Evolutionary conservation across 2,113 vertebrate species (phyloP).

Genomic region (Tetraodon nigroviridis): DNA sequence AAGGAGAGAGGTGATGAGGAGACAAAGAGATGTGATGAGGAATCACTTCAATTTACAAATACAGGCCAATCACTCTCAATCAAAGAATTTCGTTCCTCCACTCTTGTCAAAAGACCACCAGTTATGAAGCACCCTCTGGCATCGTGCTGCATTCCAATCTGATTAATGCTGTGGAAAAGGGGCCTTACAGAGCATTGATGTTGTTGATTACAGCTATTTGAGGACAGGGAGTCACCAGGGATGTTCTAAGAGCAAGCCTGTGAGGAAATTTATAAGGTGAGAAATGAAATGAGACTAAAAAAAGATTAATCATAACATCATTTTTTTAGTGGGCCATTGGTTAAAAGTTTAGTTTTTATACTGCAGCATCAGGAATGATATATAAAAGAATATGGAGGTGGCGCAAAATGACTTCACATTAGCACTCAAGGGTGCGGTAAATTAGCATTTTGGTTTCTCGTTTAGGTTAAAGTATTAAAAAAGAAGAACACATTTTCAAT

Average conservation of each 20-base stretch:
- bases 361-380: conserved; percentile 21
- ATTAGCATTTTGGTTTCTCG: conserved; percentile 35
- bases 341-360: neutral
- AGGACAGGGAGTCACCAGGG: conserved; percentile 39
- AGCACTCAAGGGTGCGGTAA: conserved; percentile 37
- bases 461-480: neutral
- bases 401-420: conserved; percentile 22
- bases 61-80: conserved; percentile 61
- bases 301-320: conserved; percentile 24
- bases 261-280: conserved; percentile 44
- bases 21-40: conserved; percentile 57
- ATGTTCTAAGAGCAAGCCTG: conserved; percentile 16
- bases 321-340: conserved; percentile 9
- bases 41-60: conserved; percentile 57
- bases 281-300: conserved; percentile 19
- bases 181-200: conserved; percentile 46
- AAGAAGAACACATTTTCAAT: too few species aligned
- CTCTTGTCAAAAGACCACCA: conserved; percentile 62
- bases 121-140: conserved; percentile 48
- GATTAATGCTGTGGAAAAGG: conserved; percentile 54
- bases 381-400: neutral
- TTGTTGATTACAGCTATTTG: conserved; percentile 66
- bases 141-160: conserved; percentile 59
- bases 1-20: conserved; percentile 40
- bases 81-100: conserved; percentile 55